These are phyloP conservation scores for Tinea trinotella DNA, from an alignment of 2,888 invertebrate genomes.

Conservation along the genomic window DNA sequence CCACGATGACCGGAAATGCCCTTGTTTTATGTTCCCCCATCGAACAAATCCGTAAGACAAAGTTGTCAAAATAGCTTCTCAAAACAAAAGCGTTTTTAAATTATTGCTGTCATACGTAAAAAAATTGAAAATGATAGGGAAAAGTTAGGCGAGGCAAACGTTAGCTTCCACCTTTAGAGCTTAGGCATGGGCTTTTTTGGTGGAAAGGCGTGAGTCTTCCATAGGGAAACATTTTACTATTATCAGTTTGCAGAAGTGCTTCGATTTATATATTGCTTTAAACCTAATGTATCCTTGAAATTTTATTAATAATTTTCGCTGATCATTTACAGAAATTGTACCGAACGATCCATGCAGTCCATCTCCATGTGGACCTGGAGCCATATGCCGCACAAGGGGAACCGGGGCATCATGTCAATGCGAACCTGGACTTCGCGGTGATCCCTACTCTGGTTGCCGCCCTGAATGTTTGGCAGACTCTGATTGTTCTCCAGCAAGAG, in stretches of 20 bases:
- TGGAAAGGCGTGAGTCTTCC: slow-evolving; percentile 44
- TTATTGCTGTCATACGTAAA: slow-evolving; percentile 1
- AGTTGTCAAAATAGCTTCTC: slow-evolving; percentile 38
- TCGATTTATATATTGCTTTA: slow-evolving; percentile 2
- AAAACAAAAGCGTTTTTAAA: neutral
- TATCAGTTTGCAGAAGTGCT: slow-evolving; percentile 18
- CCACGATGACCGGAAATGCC: slow-evolving; percentile 81
- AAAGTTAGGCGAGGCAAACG: slow-evolving; percentile 32
- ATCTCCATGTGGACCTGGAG: slow-evolving; percentile 87
- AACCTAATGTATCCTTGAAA: neutral
- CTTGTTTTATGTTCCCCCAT: slow-evolving; percentile 76
- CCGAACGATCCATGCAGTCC: slow-evolving; percentile 84
- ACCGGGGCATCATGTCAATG: slow-evolving; percentile 82
- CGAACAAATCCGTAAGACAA: slow-evolving; percentile 63
- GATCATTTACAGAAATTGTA: slow-evolving; percentile 37
- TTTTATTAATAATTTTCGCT: slow-evolving; percentile 11
- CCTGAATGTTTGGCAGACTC: slow-evolving; percentile 91
- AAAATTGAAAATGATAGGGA: slow-evolving; percentile 7
- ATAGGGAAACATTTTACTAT: neutral
- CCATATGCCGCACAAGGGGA: slow-evolving; percentile 82
- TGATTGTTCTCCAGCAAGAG: slow-evolving; percentile 87
- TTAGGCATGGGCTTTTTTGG: slow-evolving; percentile 71
- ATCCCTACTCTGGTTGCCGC: slow-evolving; percentile 82
- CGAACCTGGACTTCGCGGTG: slow-evolving; percentile 79
- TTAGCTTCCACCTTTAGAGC: slow-evolving; percentile 61